Evolutionary conservation across 2,888 invertebrate species (phyloP), one percentile per base, ranked within the genome.

Genomic region (Stenodera caucasica): DNA sequence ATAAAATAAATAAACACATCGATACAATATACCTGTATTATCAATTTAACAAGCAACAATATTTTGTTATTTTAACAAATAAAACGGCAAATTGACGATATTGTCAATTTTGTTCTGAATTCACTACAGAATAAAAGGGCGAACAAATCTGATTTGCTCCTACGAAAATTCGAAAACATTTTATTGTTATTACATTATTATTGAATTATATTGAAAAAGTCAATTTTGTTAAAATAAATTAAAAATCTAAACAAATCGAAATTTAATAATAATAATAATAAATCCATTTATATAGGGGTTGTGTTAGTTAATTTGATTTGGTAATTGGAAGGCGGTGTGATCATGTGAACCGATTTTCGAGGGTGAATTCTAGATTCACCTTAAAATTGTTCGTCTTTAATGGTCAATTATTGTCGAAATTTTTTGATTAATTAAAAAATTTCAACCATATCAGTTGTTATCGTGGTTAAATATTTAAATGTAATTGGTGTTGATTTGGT

Each of bases 21-120:
- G n/a, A 53, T 58, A 61, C 21, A 45, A 4, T 23, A 12, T 32
- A 51, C 45, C 11, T 53, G 12, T 45, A 49, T 49, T 49, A 55
- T 58, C 23, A 32, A 50, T 50, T 37, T 35, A 51, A 12, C 37
- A 35, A 53, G 12, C 12, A 21, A 23, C 12, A 21, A 23, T 45
- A 11, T 23, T 45, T 45, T 23, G 23, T 23, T 45, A 21, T 21
- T 45, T 45, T 5, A 45, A 21, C 21, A 12, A 40, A 40, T 40
- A 40, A 40, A 40, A 45, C 21, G 35, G 5, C 14, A 35, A 45
- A 45, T 11, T 21, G 18, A 21, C 18, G 18, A 45, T 45, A 45
- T 45, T 45, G 21, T 21, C 45, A 21, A 45, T 45, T 45, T 45
- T 8, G 21, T 21, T 45, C 12, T 5, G 45, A 6, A 18, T 18